phyloP scores from a whole-genome alignment of 2,888 invertebrate species.

The Branchellion lobata region DNA sequence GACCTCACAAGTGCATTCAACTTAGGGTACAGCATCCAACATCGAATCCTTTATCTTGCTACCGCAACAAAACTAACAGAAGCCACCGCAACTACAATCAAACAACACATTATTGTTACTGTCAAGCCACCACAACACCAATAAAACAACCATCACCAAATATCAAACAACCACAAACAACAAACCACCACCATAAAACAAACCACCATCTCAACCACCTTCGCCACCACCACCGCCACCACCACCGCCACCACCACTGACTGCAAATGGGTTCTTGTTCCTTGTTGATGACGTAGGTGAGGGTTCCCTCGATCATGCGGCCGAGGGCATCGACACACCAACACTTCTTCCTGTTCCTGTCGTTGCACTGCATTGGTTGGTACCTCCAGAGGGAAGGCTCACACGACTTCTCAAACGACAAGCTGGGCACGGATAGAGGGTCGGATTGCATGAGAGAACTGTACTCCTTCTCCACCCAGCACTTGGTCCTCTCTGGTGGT shows the following conservation, averaged over 20 bases:
- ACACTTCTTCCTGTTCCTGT: constrained; percentile 20
- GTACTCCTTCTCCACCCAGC: constrained; percentile 15
- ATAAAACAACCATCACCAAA: no score
- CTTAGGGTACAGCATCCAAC: no score
- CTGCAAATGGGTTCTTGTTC: constrained; percentile 38
- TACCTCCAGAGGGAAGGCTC: not conserved
- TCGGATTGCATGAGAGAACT: not conserved
- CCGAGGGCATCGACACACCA: constrained; percentile 50
- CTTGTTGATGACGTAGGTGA: constrained; percentile 21
- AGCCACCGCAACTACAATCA: no score
- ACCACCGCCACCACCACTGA: not conserved
- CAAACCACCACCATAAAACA: no score
- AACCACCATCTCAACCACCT: no score
- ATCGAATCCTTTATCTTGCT: no score
- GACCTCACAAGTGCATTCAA: no score
- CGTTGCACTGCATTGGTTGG: constrained; percentile 43
- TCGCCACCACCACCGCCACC: no score
- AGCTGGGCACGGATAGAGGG: not conserved
- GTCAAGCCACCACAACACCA: no score
- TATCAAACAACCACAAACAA: no score
- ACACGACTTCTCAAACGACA: not conserved
- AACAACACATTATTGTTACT: no score
- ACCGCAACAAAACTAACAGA: no score
- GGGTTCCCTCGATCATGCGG: constrained; percentile 42
- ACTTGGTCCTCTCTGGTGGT: constrained; percentile 18